A percentile compares a stretch with the other conserved stretches of the same genome.
Conservation (phyloP, 2,797 vertebrate genomes). For the Enteromius anoplus region DNA sequence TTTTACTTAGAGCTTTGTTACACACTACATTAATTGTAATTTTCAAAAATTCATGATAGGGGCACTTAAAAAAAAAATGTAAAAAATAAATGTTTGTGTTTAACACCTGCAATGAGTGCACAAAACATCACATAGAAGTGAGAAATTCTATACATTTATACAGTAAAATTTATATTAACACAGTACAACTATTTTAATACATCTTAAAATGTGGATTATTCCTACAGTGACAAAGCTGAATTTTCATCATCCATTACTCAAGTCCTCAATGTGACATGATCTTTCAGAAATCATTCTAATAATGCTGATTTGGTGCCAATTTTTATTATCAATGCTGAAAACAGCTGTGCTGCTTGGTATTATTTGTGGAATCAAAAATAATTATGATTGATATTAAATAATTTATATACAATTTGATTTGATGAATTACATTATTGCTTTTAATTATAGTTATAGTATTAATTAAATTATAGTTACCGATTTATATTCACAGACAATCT, state of each 20-base stretch:
- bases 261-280: background rate
- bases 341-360: background rate
- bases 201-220: background rate
- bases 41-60: no score
- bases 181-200: background rate
- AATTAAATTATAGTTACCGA: background rate
- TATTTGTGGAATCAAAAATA: background rate
- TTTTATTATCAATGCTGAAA: background rate
- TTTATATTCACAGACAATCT: no score
- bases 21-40: no score
- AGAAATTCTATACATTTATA: background rate
- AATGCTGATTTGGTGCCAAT: background rate
- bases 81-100: background rate
- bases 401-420: background rate
- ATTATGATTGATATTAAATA: background rate
- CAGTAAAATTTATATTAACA: background rate
- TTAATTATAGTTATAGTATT: no score
- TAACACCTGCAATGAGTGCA: background rate
- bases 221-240: background rate
- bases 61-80: no score
- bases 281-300: background rate
- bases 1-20: no score
- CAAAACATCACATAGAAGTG: background rate
- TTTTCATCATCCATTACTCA: background rate
- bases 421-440: background rate